Conservation (phyloP, 2,797 vertebrate genomes). For the Scleropages formosus region DNA sequence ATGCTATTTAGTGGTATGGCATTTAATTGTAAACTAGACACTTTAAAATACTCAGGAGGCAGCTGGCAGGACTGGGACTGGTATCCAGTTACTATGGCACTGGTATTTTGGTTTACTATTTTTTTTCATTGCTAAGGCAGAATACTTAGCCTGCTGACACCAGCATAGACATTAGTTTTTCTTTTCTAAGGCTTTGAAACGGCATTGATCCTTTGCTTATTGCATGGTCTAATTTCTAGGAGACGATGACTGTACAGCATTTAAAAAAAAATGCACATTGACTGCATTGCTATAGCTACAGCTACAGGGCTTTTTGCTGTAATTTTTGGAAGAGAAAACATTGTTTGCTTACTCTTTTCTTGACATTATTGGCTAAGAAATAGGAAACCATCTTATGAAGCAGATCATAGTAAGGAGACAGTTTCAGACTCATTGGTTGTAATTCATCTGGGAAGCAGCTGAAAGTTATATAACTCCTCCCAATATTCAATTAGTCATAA, state of each 20-base stretch:
- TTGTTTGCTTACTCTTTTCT: background rate
- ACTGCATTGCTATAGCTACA: background rate
- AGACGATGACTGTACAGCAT: background rate
- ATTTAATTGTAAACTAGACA: background rate
- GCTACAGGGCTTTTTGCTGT: conserved; percentile 18
- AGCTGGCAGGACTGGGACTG: background rate
- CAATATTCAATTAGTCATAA: conserved; percentile 24
- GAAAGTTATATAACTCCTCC: conserved; percentile 1
- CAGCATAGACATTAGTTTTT: background rate
- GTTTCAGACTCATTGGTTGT: background rate
- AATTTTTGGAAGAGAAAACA: conserved; percentile 6
- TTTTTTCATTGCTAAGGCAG: background rate
- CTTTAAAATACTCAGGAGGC: too few relatives aligned
- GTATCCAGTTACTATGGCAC: background rate
- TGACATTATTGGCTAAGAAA: background rate
- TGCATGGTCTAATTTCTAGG: background rate
- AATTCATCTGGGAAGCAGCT: conserved; percentile 8
- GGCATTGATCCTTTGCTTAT: background rate
- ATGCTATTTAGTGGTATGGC: too few relatives aligned
- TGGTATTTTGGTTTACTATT: background rate
- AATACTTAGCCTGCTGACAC: background rate
- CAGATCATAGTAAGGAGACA: background rate
- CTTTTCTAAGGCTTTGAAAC: background rate
- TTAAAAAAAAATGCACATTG: background rate
- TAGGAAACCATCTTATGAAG: background rate